Conservation (phyloP, 2,797 vertebrate species). For the Enoplosus armatus region DNA sequence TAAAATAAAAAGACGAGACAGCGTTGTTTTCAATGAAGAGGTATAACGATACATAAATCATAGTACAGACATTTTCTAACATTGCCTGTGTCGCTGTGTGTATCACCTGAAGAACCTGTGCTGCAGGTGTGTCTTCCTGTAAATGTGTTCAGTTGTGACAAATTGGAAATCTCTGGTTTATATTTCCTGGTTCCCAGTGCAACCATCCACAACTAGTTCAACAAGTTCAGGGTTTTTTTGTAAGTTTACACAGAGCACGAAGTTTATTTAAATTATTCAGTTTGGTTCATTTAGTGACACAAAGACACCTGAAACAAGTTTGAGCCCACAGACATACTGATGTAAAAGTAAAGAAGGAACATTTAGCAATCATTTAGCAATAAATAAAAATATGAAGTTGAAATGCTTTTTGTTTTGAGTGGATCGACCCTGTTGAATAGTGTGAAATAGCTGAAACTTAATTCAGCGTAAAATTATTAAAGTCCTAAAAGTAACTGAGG, state of each 20-base stretch:
- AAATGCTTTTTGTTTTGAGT: neutral
- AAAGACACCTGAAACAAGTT: no score
- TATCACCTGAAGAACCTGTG: no score
- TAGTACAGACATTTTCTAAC: neutral
- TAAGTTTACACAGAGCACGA: neutral
- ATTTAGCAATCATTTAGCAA: no score
- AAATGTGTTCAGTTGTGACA: neutral
- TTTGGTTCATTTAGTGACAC: no score
- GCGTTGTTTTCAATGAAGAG: no score
- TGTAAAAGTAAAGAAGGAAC: no score
- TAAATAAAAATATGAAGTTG: slow-evolving; percentile 51
- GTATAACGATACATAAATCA: no score
- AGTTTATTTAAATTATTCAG: neutral
- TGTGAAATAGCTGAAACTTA: neutral
- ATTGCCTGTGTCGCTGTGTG: neutral
- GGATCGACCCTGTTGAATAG: neutral
- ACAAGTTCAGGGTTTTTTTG: neutral
- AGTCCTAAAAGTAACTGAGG: neutral
- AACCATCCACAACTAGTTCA: neutral
- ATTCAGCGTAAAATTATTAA: neutral
- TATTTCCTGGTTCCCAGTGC: neutral
- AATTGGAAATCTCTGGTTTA: slow-evolving; percentile 1
- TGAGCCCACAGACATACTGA: neutral
- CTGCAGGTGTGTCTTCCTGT: neutral
- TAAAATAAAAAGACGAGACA: no score